Percentiles rank a stretch among this genome's conserved stretches.
Conservation (phyloP, 2,888 invertebrate species). For the Meloe dianella region DNA sequence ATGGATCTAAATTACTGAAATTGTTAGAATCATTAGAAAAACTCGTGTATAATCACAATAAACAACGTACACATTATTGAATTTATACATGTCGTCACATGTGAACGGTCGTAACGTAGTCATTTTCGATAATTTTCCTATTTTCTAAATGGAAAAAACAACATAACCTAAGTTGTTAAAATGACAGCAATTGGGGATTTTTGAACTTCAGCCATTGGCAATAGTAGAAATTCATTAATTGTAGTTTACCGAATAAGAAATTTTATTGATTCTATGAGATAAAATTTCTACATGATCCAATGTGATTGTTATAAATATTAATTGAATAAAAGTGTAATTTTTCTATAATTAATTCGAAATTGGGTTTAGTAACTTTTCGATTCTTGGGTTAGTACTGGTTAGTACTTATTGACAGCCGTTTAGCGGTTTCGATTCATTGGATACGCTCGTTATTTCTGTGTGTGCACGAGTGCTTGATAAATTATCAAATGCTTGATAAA, state of each 20-base stretch:
- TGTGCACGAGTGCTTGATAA: no score
- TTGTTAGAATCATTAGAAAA: constrained; percentile 27
- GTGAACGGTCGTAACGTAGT: constrained; percentile 91
- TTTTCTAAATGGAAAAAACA: background rate
- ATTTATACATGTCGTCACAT: constrained; percentile 93
- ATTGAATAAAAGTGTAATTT: no score
- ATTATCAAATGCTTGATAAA: no score
- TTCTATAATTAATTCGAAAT: no score
- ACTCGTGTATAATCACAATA: constrained; percentile 21
- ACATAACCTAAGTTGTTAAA: background rate
- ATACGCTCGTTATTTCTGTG: no score
- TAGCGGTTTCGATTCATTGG: no score
- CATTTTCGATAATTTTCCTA: constrained; percentile 66
- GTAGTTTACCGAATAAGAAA: background rate
- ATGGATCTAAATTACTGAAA: constrained; percentile 91
- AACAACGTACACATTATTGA: constrained; percentile 88
- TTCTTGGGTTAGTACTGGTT: no score
- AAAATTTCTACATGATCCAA: no score
- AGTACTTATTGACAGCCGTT: no score
- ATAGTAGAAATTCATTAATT: background rate
- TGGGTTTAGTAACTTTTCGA: no score
- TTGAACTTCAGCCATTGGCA: background rate
- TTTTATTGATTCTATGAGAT: no score
- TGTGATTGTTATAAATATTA: no score
- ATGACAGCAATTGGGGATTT: background rate